Evolutionary conservation across 2,888 invertebrate genomes (phyloP).

Genomic region (Eilema sororculum): DNA sequence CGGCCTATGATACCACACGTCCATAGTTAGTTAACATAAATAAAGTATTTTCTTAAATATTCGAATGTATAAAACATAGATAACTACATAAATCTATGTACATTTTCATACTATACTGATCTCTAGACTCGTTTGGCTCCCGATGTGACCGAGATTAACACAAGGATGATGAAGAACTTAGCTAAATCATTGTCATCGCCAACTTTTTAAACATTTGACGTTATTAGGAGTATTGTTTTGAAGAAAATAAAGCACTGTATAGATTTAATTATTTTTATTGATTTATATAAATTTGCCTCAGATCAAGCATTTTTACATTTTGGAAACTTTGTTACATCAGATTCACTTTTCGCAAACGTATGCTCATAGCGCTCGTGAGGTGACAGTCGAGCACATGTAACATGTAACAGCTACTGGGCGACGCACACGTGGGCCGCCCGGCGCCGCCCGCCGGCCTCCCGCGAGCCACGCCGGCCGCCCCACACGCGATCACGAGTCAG

Average conservation of each 20-base stretch:
- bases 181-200: too few relatives aligned
- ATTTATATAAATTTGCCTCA: conserved; percentile 59
- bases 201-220: too few relatives aligned
- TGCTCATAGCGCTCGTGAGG: background rate
- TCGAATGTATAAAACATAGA: too few relatives aligned
- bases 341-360: conserved; percentile 26
- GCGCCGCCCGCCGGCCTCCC: background rate
- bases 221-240: background rate
- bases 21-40: too few relatives aligned
- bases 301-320: conserved; percentile 53
- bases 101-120: too few relatives aligned
- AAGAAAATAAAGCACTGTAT: conserved; percentile 20
- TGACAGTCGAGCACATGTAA: conserved; percentile 14
- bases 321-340: conserved; percentile 26
- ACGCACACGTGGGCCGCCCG: background rate
- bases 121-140: too few relatives aligned
- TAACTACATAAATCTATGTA: too few relatives aligned
- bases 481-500: conserved; percentile 10
- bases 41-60: too few relatives aligned
- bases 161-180: too few relatives aligned
- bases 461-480: background rate
- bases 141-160: too few relatives aligned
- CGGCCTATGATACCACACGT: too few relatives aligned
- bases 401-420: background rate
- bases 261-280: conserved; percentile 49